Percentiles rank a stretch among this genome's conserved stretches.
These are phyloP conservation scores for Oxyura jamaicensis DNA, from an alignment of 2,113 vertebrate genomes.

Conservation along the genomic window DNA sequence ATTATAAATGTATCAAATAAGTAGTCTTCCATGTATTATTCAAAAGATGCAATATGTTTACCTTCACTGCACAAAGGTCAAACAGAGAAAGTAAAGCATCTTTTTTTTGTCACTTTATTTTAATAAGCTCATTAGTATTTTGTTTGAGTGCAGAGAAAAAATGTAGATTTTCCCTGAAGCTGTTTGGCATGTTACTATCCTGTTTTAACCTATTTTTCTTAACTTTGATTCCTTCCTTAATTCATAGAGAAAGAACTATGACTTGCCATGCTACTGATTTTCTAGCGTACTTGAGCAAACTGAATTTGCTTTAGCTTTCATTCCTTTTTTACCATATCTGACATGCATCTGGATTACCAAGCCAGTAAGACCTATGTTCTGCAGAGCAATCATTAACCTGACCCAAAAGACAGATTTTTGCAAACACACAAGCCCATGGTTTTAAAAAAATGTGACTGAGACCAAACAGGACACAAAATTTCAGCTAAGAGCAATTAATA, in stretches of 20 bases:
- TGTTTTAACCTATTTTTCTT: not conserved
- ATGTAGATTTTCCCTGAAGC: not conserved
- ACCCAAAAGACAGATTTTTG: not conserved
- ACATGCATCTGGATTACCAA: not conserved
- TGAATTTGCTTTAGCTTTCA: not conserved
- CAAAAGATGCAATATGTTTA: conserved; percentile 46
- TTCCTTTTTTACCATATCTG: not conserved
- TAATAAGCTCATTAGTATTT: conserved; percentile 42
- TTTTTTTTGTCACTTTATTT: conserved; percentile 31
- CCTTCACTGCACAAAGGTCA: conserved; percentile 37
- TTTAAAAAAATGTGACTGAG: not conserved
- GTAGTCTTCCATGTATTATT: conserved; percentile 22
- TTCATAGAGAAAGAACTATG: not conserved
- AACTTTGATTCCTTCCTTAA: not conserved
- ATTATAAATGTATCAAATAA: conserved; percentile 14
- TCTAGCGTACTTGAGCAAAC: not conserved
- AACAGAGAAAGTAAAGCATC: conserved; percentile 22
- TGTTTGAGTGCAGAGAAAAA: not conserved
- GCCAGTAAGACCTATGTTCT: not conserved
- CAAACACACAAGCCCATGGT: not conserved
- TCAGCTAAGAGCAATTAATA: not conserved
- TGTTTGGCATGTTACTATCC: not conserved
- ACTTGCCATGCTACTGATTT: not conserved
- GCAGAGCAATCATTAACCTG: not conserved
- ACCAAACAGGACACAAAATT: not conserved